A percentile compares a stretch with the other conserved stretches of the same genome.
Evolutionary conservation across 2,113 vertebrate species (phyloP).

Genomic region (Actenoides lindsayi): DNA sequence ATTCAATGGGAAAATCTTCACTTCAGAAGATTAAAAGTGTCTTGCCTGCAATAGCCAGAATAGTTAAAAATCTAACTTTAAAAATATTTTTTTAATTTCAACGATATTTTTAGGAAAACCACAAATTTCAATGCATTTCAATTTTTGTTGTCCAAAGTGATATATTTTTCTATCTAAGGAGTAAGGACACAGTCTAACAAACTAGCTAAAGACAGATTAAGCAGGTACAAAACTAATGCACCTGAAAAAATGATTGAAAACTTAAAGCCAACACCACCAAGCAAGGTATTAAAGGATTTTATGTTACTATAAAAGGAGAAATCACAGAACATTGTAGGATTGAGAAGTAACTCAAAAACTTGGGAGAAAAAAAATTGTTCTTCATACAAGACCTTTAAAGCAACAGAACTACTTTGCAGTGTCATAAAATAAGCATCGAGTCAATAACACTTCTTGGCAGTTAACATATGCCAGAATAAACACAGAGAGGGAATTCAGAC

Average conservation of each 20-base stretch:
- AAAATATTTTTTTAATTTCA: neutral
- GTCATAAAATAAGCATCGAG: neutral
- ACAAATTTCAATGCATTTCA: neutral
- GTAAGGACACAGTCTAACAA: neutral
- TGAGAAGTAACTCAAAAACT: neutral
- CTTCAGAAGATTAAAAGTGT: neutral
- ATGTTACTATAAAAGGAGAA: slow-evolving; percentile 2
- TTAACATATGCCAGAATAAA: neutral
- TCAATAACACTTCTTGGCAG: neutral
- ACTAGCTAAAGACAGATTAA: neutral
- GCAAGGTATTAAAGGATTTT: neutral
- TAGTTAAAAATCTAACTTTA: neutral
- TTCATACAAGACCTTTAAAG: neutral
- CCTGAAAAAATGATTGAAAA: neutral
- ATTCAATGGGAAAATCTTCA: neutral
- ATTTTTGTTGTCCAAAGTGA: neutral
- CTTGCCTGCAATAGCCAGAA: neutral
- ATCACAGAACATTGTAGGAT: neutral
- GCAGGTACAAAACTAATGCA: neutral
- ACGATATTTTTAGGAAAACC: neutral
- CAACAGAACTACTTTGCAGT: neutral
- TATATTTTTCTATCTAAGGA: neutral
- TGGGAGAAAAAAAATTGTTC: neutral
- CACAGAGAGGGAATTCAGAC: neutral
- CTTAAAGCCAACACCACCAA: neutral